phyloP scores from a whole-genome alignment of 1,140 invertebrate species.

The Solen grandis region DNA sequence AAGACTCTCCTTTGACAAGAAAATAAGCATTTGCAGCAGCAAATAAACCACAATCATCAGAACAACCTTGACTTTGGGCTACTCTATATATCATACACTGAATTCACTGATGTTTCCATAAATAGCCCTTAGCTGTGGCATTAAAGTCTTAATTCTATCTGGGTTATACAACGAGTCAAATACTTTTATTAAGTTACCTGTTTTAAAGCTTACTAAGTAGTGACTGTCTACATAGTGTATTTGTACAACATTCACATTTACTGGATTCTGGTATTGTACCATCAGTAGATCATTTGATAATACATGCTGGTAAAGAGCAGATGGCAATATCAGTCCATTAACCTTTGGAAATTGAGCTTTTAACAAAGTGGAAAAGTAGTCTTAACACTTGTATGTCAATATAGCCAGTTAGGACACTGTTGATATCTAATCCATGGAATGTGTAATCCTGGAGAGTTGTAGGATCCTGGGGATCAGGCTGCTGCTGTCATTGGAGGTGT shows the following conservation, averaged over 20 bases:
- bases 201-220: slow-evolving; percentile 9
- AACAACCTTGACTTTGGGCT: slow-evolving; percentile 14
- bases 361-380: neutral
- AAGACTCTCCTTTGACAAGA: neutral
- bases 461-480: too few relatives aligned
- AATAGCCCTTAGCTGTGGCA: neutral
- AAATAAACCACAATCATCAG: slow-evolving; percentile 21
- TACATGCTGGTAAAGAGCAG: neutral
- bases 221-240: slow-evolving; percentile 4
- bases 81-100: neutral
- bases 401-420: neutral
- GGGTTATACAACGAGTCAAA: slow-evolving; percentile 1
- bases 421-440: slow-evolving; percentile 8
- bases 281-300: neutral
- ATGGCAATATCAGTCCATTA: slow-evolving; percentile 14
- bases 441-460: too few relatives aligned
- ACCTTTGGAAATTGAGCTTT: slow-evolving; percentile 9
- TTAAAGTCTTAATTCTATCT: neutral
- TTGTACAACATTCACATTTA: neutral
- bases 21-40: slow-evolving; percentile 21
- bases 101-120: neutral
- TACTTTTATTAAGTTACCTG: neutral
- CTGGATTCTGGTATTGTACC: neutral
- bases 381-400: slow-evolving; percentile 27
- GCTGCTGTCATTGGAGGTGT: too few relatives aligned